Percentiles rank a stretch among this genome's conserved stretches.
Evolutionary conservation across 2,113 vertebrate species (phyloP).

Genomic region (Urocitellus parryii): DNA sequence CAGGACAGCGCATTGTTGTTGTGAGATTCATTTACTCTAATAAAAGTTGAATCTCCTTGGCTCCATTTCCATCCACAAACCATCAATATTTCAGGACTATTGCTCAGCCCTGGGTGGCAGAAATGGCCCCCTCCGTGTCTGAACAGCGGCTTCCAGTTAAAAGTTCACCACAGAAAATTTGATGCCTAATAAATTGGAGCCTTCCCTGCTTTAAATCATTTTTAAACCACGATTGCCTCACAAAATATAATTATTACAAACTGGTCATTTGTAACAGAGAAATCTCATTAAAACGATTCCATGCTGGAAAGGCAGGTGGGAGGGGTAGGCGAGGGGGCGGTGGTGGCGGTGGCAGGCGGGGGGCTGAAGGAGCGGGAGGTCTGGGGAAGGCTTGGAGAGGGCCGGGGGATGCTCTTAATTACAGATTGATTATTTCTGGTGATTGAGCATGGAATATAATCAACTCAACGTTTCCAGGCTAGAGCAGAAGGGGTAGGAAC

Average conservation of each 20-base stretch:
- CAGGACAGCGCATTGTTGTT: constrained; percentile 38
- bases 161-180: constrained; percentile 86
- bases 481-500: constrained; percentile 27
- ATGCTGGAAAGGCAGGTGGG: constrained; percentile 78
- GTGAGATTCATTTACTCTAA: constrained; percentile 77
- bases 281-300: constrained; percentile 88
- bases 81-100: constrained; percentile 81
- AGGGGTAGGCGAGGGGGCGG: constrained; percentile 47
- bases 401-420: constrained; percentile 83
- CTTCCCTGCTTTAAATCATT: constrained; percentile 87
- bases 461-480: constrained; percentile 76
- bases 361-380: constrained; percentile 1
- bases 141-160: constrained; percentile 73
- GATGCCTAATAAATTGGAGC: constrained; percentile 89
- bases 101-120: constrained; percentile 73
- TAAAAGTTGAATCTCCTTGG: constrained; percentile 69
- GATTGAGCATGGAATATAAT: constrained; percentile 82
- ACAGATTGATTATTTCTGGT: constrained; percentile 85
- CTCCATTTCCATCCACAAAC: constrained; percentile 71
- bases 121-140: constrained; percentile 73
- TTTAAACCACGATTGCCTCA: constrained; percentile 80
- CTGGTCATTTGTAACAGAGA: constrained; percentile 88
- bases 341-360: not conserved
- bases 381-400: constrained; percentile 21
- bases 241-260: constrained; percentile 91